Percentiles rank a stretch among this genome's conserved stretches.
phyloP scores from a whole-genome alignment of 2,797 vertebrate genomes.

The Galagoides demidoff region DNA sequence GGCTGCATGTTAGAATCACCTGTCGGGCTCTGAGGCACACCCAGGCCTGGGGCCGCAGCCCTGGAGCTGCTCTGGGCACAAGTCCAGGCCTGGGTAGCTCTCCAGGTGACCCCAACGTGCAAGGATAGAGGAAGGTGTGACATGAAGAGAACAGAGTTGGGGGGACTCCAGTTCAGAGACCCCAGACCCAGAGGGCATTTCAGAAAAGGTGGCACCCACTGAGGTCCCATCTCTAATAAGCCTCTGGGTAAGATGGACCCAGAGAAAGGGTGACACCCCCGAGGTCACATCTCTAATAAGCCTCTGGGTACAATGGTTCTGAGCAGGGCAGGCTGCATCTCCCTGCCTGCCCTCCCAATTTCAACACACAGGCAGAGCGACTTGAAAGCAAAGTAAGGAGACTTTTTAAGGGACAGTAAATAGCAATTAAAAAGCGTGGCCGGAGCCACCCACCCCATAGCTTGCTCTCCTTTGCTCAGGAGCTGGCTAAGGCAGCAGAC shows the following conservation, averaged over 20 bases:
- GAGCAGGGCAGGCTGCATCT: neutral
- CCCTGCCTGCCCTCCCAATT: neutral
- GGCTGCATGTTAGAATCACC: neutral
- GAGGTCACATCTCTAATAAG: neutral
- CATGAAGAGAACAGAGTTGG: neutral
- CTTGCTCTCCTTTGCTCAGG: neutral
- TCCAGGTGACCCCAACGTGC: neutral
- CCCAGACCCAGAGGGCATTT: neutral
- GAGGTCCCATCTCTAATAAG: neutral
- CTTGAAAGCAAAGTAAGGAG: conserved; percentile 70
- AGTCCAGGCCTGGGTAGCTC: neutral
- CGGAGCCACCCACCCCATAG: conserved; percentile 14
- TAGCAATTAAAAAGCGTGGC: conserved; percentile 70
- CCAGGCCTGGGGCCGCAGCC: too few species aligned
- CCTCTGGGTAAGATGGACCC: neutral
- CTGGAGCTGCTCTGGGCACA: neutral
- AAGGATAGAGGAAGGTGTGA: neutral
- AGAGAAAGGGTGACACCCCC: neutral
- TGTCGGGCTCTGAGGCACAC: neutral
- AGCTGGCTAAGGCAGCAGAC: conserved; percentile 55
- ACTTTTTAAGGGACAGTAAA: conserved; percentile 74
- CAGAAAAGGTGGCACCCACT: neutral
- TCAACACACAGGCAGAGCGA: neutral
- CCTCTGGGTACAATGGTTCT: neutral
- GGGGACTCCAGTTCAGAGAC: neutral